phyloP scores from a whole-genome alignment of 2,113 vertebrate genomes.

The Pycnonotus jocosus region DNA sequence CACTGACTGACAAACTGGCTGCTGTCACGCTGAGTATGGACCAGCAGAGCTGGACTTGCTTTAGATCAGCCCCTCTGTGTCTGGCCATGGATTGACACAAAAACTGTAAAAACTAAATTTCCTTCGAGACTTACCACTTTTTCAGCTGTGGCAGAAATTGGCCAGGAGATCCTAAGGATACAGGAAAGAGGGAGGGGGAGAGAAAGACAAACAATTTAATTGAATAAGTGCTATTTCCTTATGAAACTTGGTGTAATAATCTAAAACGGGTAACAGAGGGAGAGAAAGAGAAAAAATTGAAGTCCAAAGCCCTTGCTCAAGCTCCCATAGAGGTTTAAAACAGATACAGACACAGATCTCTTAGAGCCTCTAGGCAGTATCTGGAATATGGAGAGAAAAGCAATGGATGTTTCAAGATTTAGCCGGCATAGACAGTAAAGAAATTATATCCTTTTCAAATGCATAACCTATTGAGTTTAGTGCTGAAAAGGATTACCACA shows the following conservation, averaged over 20 bases:
- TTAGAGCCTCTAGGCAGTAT: background rate
- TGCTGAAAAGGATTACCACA: background rate
- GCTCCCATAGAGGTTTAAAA: background rate
- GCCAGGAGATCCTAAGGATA: background rate
- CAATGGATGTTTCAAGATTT: background rate
- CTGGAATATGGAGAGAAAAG: background rate
- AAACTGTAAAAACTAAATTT: background rate
- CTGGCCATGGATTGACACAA: background rate
- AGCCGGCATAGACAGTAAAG: background rate
- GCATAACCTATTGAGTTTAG: background rate
- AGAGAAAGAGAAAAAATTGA: background rate
- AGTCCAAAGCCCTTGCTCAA: background rate
- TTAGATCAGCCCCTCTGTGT: background rate
- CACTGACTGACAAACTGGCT: background rate
- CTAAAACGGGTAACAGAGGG: background rate
- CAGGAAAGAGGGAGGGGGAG: background rate
- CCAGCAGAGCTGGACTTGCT: background rate
- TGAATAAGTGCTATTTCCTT: background rate
- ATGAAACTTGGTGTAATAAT: background rate
- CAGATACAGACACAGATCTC: background rate
- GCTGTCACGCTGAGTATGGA: background rate
- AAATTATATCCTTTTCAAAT: background rate
- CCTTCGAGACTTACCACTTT: background rate
- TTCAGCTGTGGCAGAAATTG: background rate
- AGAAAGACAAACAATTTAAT: background rate